A percentile compares a stretch with the other conserved stretches of the same genome.
Evolutionary conservation across 2,113 vertebrate species (phyloP).

Genomic region (Ptilorrhoa leucosticta): DNA sequence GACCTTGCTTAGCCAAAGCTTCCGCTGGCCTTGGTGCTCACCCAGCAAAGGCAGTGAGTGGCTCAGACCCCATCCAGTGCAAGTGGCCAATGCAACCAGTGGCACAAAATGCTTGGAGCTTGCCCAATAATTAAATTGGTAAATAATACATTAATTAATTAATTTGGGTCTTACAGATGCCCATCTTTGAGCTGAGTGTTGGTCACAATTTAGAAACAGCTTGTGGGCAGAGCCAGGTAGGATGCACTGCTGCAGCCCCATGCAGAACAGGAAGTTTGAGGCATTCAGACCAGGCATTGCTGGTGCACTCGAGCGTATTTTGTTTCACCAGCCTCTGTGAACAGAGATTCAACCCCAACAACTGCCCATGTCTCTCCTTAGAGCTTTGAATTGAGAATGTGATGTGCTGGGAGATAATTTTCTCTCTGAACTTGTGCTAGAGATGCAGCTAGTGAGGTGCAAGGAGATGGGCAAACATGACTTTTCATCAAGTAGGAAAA

Average conservation of each 20-base stretch:
- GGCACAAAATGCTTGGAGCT: background rate
- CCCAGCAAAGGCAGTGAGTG: background rate
- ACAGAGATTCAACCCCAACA: background rate
- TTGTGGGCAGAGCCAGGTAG: background rate
- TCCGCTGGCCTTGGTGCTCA: background rate
- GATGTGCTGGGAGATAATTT: background rate
- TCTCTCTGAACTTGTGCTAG: background rate
- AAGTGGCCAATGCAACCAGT: background rate
- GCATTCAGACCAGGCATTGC: background rate
- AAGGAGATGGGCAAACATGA: background rate
- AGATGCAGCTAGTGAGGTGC: background rate
- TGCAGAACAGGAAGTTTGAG: background rate
- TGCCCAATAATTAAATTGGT: background rate
- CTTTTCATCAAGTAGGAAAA: background rate
- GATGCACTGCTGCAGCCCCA: background rate
- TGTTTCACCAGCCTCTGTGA: background rate
- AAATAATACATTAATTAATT: background rate
- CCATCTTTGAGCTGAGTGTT: background rate
- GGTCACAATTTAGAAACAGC: background rate
- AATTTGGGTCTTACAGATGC: background rate
- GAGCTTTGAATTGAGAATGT: background rate
- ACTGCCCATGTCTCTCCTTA: background rate
- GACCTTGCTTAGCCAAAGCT: background rate
- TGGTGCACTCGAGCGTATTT: background rate
- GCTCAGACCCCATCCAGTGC: fast-evolving